Conservation (phyloP, 1,140 invertebrate genomes). For the Zaprionus vittiger region DNA sequence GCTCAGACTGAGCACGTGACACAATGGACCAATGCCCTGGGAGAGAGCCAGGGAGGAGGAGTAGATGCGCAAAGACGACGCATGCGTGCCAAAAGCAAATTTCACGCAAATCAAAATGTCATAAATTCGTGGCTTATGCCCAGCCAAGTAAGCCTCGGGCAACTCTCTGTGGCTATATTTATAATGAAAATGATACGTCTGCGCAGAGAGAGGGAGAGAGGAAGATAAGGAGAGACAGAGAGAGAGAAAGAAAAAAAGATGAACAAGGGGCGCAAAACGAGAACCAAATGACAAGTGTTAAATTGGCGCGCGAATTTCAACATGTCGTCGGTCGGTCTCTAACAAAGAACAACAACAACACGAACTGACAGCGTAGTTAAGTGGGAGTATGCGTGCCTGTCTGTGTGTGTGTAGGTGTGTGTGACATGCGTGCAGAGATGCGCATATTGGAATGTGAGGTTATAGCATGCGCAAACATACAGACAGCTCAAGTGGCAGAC, state of each 20-base stretch:
- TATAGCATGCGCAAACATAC: not conserved
- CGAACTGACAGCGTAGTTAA: conserved; percentile 18
- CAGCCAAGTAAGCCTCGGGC: conserved; percentile 25
- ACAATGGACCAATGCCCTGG: conserved; percentile 53
- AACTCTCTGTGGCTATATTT: conserved; percentile 60
- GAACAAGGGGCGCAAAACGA: conserved; percentile 25
- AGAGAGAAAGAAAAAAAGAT: conserved; percentile 19
- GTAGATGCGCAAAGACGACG: conserved; percentile 43
- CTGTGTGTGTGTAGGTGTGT: not conserved
- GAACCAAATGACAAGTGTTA: conserved; percentile 75
- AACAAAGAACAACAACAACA: conserved; percentile 58
- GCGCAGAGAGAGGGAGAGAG: conserved; percentile 17
- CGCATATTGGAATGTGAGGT: not conserved
- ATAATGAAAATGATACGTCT: conserved; percentile 81
- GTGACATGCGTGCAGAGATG: not conserved
- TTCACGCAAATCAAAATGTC: conserved; percentile 84
- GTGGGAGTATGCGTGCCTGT: conserved; percentile 14
- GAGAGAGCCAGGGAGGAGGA: conserved; percentile 11
- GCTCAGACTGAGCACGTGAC: conserved; percentile 64
- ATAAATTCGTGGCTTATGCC: conserved; percentile 82
- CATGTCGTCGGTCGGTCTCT: conserved; percentile 70
- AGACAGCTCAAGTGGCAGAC: not conserved
- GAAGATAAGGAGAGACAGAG: not conserved
- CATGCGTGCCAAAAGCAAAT: conserved; percentile 84
- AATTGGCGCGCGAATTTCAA: conserved; percentile 79